Evolutionary conservation across 2,113 vertebrate genomes (phyloP), one percentile per base, ranked within the genome.

Genomic region (Geococcyx californianus): DNA sequence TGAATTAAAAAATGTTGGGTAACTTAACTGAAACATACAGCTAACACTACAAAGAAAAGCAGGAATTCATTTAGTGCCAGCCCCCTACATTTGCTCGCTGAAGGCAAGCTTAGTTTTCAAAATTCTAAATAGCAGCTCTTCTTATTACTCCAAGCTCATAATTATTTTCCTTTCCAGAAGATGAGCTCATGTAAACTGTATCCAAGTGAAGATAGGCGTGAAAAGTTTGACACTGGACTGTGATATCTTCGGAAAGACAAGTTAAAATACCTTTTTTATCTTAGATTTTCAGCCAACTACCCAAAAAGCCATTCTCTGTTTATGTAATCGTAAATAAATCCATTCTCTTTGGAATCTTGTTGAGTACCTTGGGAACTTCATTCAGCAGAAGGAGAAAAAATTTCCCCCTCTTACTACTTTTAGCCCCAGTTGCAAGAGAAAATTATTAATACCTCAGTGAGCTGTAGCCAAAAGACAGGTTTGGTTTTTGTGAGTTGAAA

Each of bases 151-250:
- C 38, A 24, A 66, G 28, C 5, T 16, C 17, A 70, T 12, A 12
- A 23, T 18, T 62, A 31, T 26, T 63, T 81, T 74, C n/a, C 16
- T 63, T 89, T 9, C 8, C 68, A 70, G 34, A 55, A 52, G 23
- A 11, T 66, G 15, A 51, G 9, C 5, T 84, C 11, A 15, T 9
- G 6, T 31, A 40, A 89, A 62, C 34, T 23, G 24, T 10, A 55
- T 11, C 31, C 40, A 59, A 40, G 23, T 10, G 42, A 16, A 70
- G 18, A 29, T 0, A 34, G 12, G 10, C 25, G 73, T 0, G 0
- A 20, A 26, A 75, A 84, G 9, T 23, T 69, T 70, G 10, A 67
- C 33, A 21, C 16, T 18, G 3, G 7, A 23, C 13, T 52, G 9
- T 18, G 13, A 5, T 33, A n/a, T 20, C 52, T 74, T 51, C 18